Percentiles rank a stretch among this genome's conserved stretches.
phyloP scores from a whole-genome alignment of 2,888 invertebrate species.

The Bembecia ichneumoniformis region DNA sequence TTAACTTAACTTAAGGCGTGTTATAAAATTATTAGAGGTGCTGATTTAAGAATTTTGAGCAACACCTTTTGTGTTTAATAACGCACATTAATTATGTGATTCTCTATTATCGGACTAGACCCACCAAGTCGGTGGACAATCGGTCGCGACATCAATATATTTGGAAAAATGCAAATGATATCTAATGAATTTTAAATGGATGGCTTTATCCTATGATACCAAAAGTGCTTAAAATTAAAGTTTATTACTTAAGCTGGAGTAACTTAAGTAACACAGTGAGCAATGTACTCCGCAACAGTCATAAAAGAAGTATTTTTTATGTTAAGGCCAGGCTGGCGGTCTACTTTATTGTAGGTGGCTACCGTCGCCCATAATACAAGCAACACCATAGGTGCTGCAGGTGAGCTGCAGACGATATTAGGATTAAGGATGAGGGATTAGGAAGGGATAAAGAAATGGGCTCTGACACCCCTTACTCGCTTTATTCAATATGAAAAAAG shows the following conservation, averaged over 20 bases:
- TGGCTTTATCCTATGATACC: not conserved
- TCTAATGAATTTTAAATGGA: not conserved
- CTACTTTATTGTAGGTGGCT: too few relatives aligned
- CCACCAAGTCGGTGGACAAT: not conserved
- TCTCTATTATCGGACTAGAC: not conserved
- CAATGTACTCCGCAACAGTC: too few relatives aligned
- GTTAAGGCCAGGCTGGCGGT: too few relatives aligned
- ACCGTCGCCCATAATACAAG: too few relatives aligned
- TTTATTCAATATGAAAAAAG: too few relatives aligned
- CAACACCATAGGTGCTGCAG: too few relatives aligned
- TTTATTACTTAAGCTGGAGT: not conserved
- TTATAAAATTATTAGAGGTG: not conserved
- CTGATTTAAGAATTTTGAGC: not conserved
- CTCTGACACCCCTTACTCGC: too few relatives aligned
- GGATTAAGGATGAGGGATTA: too few relatives aligned
- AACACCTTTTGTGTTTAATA: not conserved
- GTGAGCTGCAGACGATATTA: too few relatives aligned
- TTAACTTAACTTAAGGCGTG: too few relatives aligned
- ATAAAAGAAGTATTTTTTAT: too few relatives aligned
- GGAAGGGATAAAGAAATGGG: too few relatives aligned
- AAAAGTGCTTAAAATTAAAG: not conserved
- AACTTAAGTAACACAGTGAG: not conserved
- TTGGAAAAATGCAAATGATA: not conserved
- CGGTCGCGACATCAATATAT: not conserved
- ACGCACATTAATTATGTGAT: not conserved